Evolutionary conservation across 53 echinoderm and acorn worm species (phyloP).

Genomic region (Glandiceps talaboti): DNA sequence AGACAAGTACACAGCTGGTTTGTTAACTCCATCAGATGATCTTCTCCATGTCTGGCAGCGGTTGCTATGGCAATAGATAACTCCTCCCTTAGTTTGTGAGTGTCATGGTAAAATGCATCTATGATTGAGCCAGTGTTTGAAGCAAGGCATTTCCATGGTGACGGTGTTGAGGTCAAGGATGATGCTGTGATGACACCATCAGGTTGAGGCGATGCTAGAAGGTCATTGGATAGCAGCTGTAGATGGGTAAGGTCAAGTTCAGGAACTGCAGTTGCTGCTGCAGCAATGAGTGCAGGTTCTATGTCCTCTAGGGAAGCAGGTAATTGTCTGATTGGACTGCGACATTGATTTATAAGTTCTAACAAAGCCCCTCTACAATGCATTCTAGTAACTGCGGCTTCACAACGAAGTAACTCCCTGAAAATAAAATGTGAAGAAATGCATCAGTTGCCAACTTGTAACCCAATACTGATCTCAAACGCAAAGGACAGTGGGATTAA

Average conservation of each 20-base stretch:
- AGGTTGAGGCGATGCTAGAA: conserved; percentile 56
- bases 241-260: conserved; percentile 58
- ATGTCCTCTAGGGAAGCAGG: conserved; percentile 30
- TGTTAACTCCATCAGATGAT: conserved; percentile 58
- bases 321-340: conserved; percentile 26
- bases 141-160: conserved; percentile 44
- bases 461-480: no score
- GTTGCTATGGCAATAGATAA: conserved; percentile 77
- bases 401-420: conserved; percentile 56
- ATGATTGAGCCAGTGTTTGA: conserved; percentile 47
- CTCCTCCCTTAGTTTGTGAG: conserved; percentile 33
- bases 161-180: conserved; percentile 45
- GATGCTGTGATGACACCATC: conserved; percentile 44
- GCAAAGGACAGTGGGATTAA: no score
- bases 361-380: conserved; percentile 62
- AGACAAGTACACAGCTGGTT: conserved; percentile 64
- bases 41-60: conserved; percentile 61
- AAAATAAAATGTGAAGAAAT: no score
- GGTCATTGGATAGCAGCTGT: conserved; percentile 63
- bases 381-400: conserved; percentile 48
- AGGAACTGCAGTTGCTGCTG: conserved; percentile 30
- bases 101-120: conserved; percentile 53
- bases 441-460: no score
- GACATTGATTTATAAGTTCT: conserved; percentile 56
- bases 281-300: conserved; percentile 14